These are phyloP conservation scores for roundworm (Caenorhabditis elegans) DNA, from an alignment of 1,140 invertebrate species.

Conservation along the genomic window DNA sequence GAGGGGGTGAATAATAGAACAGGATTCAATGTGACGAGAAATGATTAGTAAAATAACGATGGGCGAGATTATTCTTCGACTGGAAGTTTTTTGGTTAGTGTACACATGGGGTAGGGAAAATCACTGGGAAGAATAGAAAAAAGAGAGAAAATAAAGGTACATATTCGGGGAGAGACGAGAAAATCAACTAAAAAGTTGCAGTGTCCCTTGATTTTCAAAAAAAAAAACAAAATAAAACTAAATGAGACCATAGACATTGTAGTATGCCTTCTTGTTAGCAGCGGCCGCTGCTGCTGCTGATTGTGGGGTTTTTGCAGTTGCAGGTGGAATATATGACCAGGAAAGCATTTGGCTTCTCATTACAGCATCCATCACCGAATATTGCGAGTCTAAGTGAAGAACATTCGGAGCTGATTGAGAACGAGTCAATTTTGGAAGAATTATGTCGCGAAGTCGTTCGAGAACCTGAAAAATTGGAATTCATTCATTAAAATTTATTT, in stretches of 20 bases:
- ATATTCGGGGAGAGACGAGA: background rate
- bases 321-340: background rate
- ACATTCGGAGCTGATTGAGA: slow-evolving; percentile 28
- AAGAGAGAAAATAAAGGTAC: background rate
- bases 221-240: background rate
- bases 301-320: slow-evolving; percentile 1
- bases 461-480: slow-evolving; percentile 18
- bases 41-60: background rate
- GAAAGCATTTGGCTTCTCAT: slow-evolving; percentile 20
- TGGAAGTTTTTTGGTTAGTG: background rate
- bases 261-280: slow-evolving; percentile 6
- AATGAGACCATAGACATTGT: slow-evolving; percentile 4
- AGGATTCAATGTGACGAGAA: background rate
- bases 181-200: background rate
- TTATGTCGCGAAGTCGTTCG: slow-evolving; percentile 13
- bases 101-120: background rate
- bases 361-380: slow-evolving; percentile 17
- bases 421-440: slow-evolving; percentile 33
- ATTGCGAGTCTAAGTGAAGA: slow-evolving; percentile 4
- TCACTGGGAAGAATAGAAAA: background rate
- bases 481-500: too few species aligned
- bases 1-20: background rate
- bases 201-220: too few species aligned
- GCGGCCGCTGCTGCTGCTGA: background rate
- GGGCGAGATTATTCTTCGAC: background rate